These are phyloP conservation scores for Andrena trimmerana DNA, from an alignment of 2,888 invertebrate genomes.

Conservation along the genomic window DNA sequence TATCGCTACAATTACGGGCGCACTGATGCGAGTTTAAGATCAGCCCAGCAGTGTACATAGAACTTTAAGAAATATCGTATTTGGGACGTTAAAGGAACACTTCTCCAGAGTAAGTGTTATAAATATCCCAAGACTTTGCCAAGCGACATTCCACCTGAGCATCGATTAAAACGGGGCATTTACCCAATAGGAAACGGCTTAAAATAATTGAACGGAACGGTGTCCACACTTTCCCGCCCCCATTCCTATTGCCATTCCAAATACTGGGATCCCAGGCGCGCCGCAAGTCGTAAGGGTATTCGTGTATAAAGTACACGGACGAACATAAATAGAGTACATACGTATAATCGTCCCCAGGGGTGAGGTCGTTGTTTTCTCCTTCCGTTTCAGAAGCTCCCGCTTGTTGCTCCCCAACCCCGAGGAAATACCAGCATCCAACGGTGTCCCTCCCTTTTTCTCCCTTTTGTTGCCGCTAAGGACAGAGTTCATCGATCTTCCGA, in stretches of 20 bases:
- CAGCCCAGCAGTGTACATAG: no score
- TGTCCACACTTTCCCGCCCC: background rate
- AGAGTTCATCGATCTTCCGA: constrained; percentile 69
- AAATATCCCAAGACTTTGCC: background rate
- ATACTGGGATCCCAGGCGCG: background rate
- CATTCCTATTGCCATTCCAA: constrained; percentile 6
- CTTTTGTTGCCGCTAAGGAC: constrained; percentile 43
- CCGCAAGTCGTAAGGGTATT: background rate
- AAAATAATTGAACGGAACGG: background rate
- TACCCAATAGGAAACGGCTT: background rate
- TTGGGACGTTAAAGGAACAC: no score
- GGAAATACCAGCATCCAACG: constrained; percentile 29
- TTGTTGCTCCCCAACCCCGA: constrained; percentile 49
- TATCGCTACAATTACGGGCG: no score
- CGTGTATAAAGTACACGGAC: background rate
- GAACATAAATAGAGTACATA: background rate
- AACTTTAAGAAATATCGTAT: no score
- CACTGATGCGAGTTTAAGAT: no score
- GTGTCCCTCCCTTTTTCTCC: constrained; percentile 1
- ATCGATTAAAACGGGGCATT: background rate
- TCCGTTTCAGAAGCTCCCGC: constrained; percentile 19
- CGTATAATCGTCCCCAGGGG: constrained; percentile 21
- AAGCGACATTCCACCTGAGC: background rate
- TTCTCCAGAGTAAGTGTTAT: no score
- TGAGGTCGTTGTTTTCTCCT: constrained; percentile 38